Base-by-base conservation (phyloP, 2,888 invertebrate species). In the Sphaeridia pumilis region DNA sequence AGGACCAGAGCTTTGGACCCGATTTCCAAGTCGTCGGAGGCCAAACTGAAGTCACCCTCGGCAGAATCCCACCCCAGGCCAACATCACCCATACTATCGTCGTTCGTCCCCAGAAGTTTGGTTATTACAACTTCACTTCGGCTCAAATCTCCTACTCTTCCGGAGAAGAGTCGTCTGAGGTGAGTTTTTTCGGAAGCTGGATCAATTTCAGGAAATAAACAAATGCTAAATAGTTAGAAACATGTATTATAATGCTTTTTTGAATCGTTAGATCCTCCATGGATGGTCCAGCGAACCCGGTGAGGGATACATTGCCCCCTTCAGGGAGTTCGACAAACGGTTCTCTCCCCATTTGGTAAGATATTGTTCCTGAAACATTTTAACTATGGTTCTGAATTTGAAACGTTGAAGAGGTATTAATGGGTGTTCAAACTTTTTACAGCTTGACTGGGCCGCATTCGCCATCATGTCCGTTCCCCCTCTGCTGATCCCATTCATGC, bases 401-500 rank as follows among this genome's bases (percentile, higher is more conserved):
- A 44, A 14, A 10, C 10, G 14, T 14, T 4, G 7, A 5, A 21
- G 14, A 44, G 24, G 24, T 22, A 4, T 44, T 21, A 44, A 17
- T 14, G 21, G 28, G 14, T 10, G 12, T 49, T 14, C 41, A 28
- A 5, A 14, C 20, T 41, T 41, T 55, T 70, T 69, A 53, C 67
- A 78, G 76, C 68, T 92, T 57, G 95, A 95, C 73, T 98, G 97
- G 98, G 77, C 84, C 50, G 89, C 93, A 25, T 98, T 98, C 69
- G 90, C 90, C 31, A 81, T 97, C 52, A 93, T 98, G 92, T 88
- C 93, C 25, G 75, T 94, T 58, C 94, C 95, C 4, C 92, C 94
- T 2, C 75, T 97, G 43, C 87, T 85, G 41, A 92, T 97, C 70
- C 95, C 95, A 54, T 88, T 90, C 71, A 81, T 84, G 31, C 76